Base-by-base conservation (phyloP, 1,140 invertebrate genomes). In the Helicoverpa armigera region DNA sequence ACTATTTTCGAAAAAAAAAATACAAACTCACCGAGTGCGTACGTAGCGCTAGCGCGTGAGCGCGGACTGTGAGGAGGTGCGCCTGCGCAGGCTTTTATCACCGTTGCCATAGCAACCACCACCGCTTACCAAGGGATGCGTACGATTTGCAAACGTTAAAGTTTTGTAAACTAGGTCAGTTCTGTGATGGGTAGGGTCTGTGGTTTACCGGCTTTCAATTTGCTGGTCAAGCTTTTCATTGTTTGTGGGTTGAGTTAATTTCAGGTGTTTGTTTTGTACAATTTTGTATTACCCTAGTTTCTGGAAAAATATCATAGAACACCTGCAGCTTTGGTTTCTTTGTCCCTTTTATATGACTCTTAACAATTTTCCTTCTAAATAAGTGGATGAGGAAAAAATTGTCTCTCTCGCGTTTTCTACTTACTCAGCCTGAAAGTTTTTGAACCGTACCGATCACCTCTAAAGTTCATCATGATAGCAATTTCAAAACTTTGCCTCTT, bases 11-110 rank as follows among this genome's bases (percentile, higher is more conserved):
- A 23, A 50, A 23, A 60, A 77, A 77, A 77, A 77, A 76, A 51
- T 82, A 65, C 18, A 87, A 61, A 94, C 92, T 94, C 92, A 93
- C 92, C 92, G 92, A 87, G 81, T 91, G 86, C 90, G 91, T 91
- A 90, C 90, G 87, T 81, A 86, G 83, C 86, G 90, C 89, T 86
- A 87, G 87, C 90, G 87, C 84, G 87, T 85, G 75, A 77, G 86
- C 89, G 89, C 91, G 88, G 81, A 93, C 91, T 94, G 92, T 82
- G 84, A 13, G 23, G 9, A 18, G 61, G 29, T 78, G 79, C 74
- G 63, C 65, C 48, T 50, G 72, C 88, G 81, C 82, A 69, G 53
- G 88, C 85, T 90, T 94, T 88, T 94, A 94, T 91, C 85, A 87
- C 61, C 70, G 83, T 85, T 77, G 80, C 80, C 73, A 86, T 85